Evolutionary conservation across 92 coral and sea anemone genomes (phyloP).

Genomic region (Porites divaricata): DNA sequence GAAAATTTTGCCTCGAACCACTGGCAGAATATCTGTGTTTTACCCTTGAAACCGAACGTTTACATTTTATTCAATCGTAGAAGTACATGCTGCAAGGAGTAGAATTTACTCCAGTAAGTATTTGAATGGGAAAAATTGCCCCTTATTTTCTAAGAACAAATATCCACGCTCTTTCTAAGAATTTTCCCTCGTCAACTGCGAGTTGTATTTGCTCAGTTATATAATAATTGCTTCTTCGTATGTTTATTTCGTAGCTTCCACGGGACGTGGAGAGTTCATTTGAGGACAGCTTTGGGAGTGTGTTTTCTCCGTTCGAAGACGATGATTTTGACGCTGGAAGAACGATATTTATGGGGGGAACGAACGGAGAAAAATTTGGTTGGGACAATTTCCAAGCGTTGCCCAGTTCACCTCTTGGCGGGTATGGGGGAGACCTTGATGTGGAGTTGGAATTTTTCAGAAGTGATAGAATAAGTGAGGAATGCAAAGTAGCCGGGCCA

Average conservation of each 20-base stretch:
- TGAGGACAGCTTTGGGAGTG: conserved; percentile 61
- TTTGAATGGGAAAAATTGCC: not conserved
- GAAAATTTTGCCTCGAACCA: conserved; percentile 60
- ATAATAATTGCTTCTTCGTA: conserved; percentile 18
- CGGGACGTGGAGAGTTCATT: conserved; percentile 89
- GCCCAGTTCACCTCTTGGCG: conserved; percentile 58
- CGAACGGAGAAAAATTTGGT: conserved; percentile 57
- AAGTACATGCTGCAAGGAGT: conserved; percentile 82
- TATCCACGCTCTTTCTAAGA: not conserved
- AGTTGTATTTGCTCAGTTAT: conserved; percentile 18
- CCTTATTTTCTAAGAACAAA: not conserved
- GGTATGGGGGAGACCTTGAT: conserved; percentile 83
- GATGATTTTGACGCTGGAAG: conserved; percentile 59
- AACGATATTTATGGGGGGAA: conserved; percentile 52
- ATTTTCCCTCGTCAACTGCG: not conserved
- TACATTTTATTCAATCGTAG: conserved; percentile 29
- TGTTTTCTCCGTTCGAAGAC: conserved; percentile 58
- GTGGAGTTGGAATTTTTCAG: conserved; percentile 92
- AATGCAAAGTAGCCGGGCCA: conserved; percentile 87
- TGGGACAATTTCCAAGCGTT: conserved; percentile 74
- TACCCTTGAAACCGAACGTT: conserved; percentile 27
- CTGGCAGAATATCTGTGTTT: conserved; percentile 24
- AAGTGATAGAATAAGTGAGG: conserved; percentile 62
- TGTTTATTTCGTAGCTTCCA: conserved; percentile 72
- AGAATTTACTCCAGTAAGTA: conserved; percentile 81